Conservation (phyloP, 2,113 vertebrate genomes). For the Ameiurus melas region DNA sequence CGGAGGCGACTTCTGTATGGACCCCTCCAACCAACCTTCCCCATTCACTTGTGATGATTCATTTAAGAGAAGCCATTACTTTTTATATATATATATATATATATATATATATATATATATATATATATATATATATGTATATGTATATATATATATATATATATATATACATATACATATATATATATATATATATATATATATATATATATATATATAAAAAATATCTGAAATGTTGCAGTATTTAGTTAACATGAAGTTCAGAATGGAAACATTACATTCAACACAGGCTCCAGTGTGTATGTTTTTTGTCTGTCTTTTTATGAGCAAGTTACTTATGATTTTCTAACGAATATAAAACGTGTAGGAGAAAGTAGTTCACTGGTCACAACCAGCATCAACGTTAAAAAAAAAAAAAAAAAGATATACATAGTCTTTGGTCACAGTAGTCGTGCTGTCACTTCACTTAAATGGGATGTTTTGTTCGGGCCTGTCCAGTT, state of each 20-base stretch:
- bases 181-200: too few species aligned
- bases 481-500: not conserved
- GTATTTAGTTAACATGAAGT: not conserved
- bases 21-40: slow-evolving; percentile 1
- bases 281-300: not conserved
- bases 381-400: not conserved
- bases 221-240: not conserved
- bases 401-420: not conserved
- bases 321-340: not conserved
- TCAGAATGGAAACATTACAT: not conserved
- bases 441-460: not conserved
- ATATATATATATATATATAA: too few species aligned
- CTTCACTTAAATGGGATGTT: not conserved
- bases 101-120: too few species aligned
- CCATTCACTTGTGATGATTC: not conserved
- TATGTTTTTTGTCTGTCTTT: not conserved
- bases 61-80: not conserved
- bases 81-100: too few species aligned
- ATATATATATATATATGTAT: too few species aligned
- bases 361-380: not conserved
- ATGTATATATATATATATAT: too few species aligned
- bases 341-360: not conserved
- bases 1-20: slow-evolving; percentile 52
- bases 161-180: too few species aligned
- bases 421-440: not conserved